These are phyloP conservation scores for Palythoa heliodiscus DNA, from an alignment of 92 coral and sea anemone genomes.

Conservation along the genomic window DNA sequence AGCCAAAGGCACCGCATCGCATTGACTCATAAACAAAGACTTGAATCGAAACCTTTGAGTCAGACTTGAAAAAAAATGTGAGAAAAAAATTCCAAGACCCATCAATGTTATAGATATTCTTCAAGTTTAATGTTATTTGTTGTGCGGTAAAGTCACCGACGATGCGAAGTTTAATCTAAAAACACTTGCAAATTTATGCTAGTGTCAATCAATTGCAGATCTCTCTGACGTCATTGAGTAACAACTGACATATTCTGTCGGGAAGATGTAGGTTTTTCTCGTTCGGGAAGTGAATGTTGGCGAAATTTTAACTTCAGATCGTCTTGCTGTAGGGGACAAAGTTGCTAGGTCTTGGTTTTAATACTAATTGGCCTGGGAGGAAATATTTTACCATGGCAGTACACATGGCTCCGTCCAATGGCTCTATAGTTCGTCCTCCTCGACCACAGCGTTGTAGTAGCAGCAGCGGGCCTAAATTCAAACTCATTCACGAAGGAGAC, in stretches of 20 bases:
- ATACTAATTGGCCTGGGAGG: slow-evolving; percentile 1
- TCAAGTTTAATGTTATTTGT: neutral
- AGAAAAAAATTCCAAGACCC: neutral
- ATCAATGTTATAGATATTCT: neutral
- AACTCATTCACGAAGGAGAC: slow-evolving; percentile 98
- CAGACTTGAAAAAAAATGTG: neutral
- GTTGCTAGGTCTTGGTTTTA: slow-evolving; percentile 3
- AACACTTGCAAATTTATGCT: slow-evolving; percentile 30
- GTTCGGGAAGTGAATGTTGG: slow-evolving; percentile 22
- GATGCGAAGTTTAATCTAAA: neutral
- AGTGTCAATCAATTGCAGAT: slow-evolving; percentile 25
- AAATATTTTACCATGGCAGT: slow-evolving; percentile 71
- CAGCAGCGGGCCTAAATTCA: slow-evolving; percentile 96
- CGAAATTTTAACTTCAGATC: neutral
- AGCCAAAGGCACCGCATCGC: neutral
- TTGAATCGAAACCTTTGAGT: neutral
- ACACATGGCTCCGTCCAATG: slow-evolving; percentile 70
- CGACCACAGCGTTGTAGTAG: slow-evolving; percentile 87
- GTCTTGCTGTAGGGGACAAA: neutral
- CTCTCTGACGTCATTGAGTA: slow-evolving; percentile 38
- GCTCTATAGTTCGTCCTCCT: slow-evolving; percentile 71
- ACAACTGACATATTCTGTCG: slow-evolving; percentile 39
- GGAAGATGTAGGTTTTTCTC: slow-evolving; percentile 32
- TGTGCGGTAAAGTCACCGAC: neutral
- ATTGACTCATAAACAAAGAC: no score